These are phyloP conservation scores for Gonioctena quinquepunctata DNA, from an alignment of 1,140 invertebrate genomes.

Conservation along the genomic window DNA sequence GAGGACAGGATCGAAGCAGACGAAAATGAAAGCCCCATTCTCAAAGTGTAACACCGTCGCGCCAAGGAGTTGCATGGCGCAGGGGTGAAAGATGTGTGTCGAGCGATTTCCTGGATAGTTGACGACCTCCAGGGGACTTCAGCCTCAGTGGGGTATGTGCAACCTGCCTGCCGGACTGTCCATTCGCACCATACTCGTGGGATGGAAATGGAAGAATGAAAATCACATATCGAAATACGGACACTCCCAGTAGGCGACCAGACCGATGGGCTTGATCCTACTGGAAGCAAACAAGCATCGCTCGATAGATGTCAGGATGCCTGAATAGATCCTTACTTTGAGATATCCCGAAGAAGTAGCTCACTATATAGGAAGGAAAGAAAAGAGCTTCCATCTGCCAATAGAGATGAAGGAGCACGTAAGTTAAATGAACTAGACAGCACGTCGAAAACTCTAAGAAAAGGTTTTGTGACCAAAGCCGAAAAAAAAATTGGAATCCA, in stretches of 20 bases:
- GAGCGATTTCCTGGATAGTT: neutral
- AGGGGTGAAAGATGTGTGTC: neutral
- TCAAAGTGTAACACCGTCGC: conserved; percentile 9
- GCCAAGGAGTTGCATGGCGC: conserved; percentile 1
- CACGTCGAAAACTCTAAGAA: too few relatives aligned
- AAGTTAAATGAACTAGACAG: neutral
- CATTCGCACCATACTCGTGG: neutral
- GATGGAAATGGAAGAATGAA: neutral
- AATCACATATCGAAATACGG: neutral
- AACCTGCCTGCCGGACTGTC: neutral
- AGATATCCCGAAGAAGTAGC: neutral
- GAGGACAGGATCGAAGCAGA: neutral
- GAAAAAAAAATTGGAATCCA: too few relatives aligned
- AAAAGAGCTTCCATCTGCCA: neutral
- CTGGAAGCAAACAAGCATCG: neutral
- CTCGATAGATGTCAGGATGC: neutral
- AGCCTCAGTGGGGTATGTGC: neutral
- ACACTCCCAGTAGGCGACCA: neutral
- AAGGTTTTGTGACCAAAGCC: neutral
- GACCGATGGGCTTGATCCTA: neutral
- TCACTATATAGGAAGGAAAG: neutral
- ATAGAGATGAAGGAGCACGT: neutral
- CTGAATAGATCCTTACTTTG: neutral
- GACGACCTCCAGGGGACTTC: neutral
- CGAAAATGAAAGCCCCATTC: neutral